Evolutionary conservation across 2,113 vertebrate species (phyloP).

Genomic region (Cygnus buccinator): DNA sequence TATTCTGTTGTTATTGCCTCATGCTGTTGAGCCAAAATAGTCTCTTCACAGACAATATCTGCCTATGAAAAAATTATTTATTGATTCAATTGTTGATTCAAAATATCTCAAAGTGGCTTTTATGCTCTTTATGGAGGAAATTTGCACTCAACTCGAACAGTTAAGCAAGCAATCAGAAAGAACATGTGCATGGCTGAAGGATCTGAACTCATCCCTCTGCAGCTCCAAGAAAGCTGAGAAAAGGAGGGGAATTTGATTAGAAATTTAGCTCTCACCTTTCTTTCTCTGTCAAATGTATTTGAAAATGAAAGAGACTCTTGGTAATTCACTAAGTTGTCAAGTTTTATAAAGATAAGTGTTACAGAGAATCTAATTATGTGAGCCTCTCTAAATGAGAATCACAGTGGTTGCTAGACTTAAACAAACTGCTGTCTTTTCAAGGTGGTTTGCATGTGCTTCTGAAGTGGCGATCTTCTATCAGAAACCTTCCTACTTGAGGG

Average conservation of each 20-base stretch:
- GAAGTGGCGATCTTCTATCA: neutral
- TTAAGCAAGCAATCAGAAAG: neutral
- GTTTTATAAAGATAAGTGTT: neutral
- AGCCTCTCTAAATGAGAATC: neutral
- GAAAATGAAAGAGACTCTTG: neutral
- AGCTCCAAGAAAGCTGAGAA: neutral
- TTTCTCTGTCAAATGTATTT: neutral
- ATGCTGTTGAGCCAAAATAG: neutral
- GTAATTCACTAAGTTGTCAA: neutral
- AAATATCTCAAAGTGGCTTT: conserved; percentile 6
- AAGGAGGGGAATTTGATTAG: neutral
- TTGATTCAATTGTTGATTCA: conserved; percentile 12
- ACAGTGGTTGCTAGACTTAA: neutral
- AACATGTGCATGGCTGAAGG: neutral
- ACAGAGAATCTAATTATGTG: neutral
- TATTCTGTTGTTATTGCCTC: neutral
- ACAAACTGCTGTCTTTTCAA: neutral
- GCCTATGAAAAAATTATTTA: conserved; percentile 5
- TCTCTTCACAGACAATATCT: neutral
- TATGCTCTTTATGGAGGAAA: neutral
- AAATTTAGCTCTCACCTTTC: neutral
- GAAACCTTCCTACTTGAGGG: neutral
- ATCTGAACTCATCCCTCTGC: neutral
- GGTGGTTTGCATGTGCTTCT: neutral
- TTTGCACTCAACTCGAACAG: neutral